Base-by-base conservation (phyloP, 1,140 invertebrate species). In the Planococcus citri region DNA sequence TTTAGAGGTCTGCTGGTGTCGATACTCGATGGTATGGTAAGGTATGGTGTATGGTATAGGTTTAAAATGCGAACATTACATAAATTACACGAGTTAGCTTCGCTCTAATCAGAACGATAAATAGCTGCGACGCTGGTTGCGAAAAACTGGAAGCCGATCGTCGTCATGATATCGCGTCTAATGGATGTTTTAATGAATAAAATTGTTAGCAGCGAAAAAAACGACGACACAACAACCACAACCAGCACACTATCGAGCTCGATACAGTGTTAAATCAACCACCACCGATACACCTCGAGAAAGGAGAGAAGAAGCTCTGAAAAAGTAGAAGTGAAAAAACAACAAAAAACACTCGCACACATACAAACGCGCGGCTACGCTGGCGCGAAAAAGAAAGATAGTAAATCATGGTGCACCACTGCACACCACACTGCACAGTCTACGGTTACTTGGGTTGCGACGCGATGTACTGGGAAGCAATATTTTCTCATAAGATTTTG, bases 141-240 rank as follows among this genome's bases (percentile, higher is more conserved):
- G 60, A 64, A 64, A 64, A 64, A 64, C 60, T 64, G 60, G 60
- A 64, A 64, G 60, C 60, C 25, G 60, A 64, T 64, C 10, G 60
- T 64, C 60, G 60, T 27, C 60, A 64, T 64, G 60, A 64, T 64
- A 64, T 64, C 60, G 60, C 14, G 22, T 64, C 60, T 64, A 64
- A 64, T 64, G 60, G 60, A 64, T 64, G 60, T 64, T 64, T 64
- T 64, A 64, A 64, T 64, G 60, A 64, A 64, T 64, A 64, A 64
- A 64, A 64, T 64, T 64, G 60, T 64, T 64, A 64, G 60, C 60
- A 21, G n/a, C n/a, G n/a, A n/a, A n/a, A n/a, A 64, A 64, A 64
- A 64, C 10, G 6, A 58, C 17, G 6, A 58, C 17, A 58, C 51
- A 22, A 58, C 51, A 58, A 58, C 4, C 17, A 22, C 51, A 58